Base-by-base conservation (phyloP, 2,797 vertebrate genomes). In the Taenioides sp. region DNA sequence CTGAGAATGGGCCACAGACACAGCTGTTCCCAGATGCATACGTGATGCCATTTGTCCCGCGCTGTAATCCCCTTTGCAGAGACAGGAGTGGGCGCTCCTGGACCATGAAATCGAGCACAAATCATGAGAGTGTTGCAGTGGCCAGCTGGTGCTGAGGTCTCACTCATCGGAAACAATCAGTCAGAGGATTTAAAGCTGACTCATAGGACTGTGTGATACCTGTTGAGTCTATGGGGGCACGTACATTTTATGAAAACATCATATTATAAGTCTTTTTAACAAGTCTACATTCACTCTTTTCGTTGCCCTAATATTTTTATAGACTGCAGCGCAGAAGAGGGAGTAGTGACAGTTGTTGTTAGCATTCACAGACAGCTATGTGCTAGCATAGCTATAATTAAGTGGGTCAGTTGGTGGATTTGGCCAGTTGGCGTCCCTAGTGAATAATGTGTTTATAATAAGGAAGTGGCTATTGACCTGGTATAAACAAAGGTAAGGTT, bases 21-120 rank as follows among this genome's bases (percentile, higher is more conserved):
- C 94, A 94, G 94, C 93, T 94, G 94, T 91, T 92, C 85, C 87
- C 92, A 92, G 91, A 93, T 93, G 93, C 88, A 85, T 87, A 83
- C 82, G 83, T 72, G 78, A 91, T 86, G 89, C 91, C 90, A 92
- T 92, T 92, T 93, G 91, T 93, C 88, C 89, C 61, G 80, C 83
- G 86, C 79, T 65, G 75, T 91, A 91, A 94, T 92, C 90, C 88
- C 74, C 70, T 59, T 70, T n/a, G 81, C 28, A 72, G 90, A 91
- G 91, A 89, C 79, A 89, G 74, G 80, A 84, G 86, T 73, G 77
- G 81, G 70, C 62, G 28, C 85, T 85, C 76, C 77, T 84, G 79
- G 86, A 87, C 87, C 91, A 70, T 93, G 91, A 93, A 93, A 94
- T 93, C 84, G 61, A 76, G 81, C 80, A 91, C 90, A 92, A 92